phyloP scores from a whole-genome alignment of 2,888 invertebrate species.

The Nyleta sp. region DNA sequence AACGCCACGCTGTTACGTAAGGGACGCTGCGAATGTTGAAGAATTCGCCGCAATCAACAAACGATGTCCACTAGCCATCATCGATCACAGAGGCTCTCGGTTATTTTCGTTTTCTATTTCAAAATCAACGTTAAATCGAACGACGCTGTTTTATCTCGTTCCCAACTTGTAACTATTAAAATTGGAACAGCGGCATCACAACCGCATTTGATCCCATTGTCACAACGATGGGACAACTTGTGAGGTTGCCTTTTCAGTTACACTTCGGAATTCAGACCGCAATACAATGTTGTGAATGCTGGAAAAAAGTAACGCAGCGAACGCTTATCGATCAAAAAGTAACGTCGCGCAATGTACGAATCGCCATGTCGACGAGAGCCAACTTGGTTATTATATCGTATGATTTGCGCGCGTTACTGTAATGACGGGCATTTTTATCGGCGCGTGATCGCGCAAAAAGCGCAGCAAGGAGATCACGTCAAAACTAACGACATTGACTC shows the following conservation, averaged over 20 bases:
- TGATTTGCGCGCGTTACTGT: constrained; percentile 50
- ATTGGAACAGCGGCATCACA: too few species aligned
- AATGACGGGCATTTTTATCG: constrained; percentile 49
- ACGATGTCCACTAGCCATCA: constrained; percentile 2
- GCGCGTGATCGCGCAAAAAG: constrained; percentile 57
- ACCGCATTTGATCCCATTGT: too few species aligned
- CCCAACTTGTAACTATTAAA: too few species aligned
- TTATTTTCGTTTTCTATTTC: not conserved
- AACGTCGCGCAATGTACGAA: too few species aligned
- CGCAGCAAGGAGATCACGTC: constrained; percentile 69
- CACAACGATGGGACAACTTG: too few species aligned
- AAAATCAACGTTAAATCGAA: not conserved
- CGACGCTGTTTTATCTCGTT: not conserved
- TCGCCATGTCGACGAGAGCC: too few species aligned
- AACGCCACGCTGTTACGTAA: constrained; percentile 42
- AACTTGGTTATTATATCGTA: constrained; percentile 14
- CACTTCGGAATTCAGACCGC: too few species aligned
- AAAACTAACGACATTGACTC: constrained; percentile 76
- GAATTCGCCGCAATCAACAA: constrained; percentile 10
- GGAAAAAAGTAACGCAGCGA: too few species aligned
- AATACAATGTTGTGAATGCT: too few species aligned
- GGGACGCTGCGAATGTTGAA: not conserved
- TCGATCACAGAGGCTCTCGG: not conserved
- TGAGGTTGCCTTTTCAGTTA: too few species aligned
- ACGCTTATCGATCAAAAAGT: constrained; percentile 16